phyloP scores from a whole-genome alignment of 2,797 vertebrate genomes.

The Halcyon leucocephala region DNA sequence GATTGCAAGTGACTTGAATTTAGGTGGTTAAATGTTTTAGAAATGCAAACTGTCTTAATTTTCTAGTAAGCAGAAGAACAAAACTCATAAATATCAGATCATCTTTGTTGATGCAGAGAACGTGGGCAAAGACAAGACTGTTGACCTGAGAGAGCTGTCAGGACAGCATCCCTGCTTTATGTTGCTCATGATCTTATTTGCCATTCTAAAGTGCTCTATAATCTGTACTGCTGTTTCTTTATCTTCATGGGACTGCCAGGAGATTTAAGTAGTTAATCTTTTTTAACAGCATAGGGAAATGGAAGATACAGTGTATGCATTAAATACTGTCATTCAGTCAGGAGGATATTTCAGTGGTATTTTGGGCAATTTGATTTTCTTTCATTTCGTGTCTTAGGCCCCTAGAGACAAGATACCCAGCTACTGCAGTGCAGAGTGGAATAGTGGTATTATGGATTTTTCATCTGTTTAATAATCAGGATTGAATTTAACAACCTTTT shows the following conservation, averaged over 20 bases:
- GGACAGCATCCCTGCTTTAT: not conserved
- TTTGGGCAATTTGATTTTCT: not conserved
- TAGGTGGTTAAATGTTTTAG: not conserved
- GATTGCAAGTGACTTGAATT: not conserved
- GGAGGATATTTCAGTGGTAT: not conserved
- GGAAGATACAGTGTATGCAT: not conserved
- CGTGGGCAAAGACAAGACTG: not conserved
- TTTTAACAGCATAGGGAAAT: not conserved
- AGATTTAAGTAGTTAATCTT: not conserved
- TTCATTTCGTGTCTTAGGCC: not conserved
- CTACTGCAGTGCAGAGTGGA: not conserved
- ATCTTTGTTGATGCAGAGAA: not conserved
- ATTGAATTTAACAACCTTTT: not conserved
- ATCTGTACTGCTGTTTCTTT: not conserved
- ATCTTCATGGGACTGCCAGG: not conserved
- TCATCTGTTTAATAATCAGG: not conserved
- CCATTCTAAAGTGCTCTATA: not conserved
- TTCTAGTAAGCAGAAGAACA: not conserved
- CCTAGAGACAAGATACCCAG: not conserved
- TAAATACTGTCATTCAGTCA: not conserved
- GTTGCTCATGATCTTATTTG: not conserved
- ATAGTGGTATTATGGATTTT: not conserved
- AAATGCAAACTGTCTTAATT: not conserved
- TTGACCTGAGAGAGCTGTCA: not conserved
- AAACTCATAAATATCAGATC: not conserved